Conservation (phyloP, 2,888 invertebrate species). For the Calliopum simillimum region DNA sequence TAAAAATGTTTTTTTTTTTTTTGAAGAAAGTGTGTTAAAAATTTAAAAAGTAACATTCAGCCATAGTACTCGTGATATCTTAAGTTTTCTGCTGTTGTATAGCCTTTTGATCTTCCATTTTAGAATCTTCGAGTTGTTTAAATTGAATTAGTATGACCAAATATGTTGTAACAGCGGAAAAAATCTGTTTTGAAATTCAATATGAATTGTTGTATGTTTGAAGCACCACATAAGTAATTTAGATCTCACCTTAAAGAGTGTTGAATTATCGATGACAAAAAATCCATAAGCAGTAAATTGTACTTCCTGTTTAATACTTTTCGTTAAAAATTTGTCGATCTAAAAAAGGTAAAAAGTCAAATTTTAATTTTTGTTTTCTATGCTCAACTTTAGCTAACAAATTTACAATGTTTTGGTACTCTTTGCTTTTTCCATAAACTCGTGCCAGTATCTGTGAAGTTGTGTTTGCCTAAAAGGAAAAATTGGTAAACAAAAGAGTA, state of each 20-base stretch:
- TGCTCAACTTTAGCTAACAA: constrained; percentile 12
- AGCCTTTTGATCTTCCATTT: constrained; percentile 49
- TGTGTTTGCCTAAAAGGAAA: constrained; percentile 59
- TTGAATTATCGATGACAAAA: constrained; percentile 65
- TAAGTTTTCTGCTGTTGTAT: neutral
- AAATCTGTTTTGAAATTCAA: constrained; percentile 53
- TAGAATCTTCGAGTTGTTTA: constrained; percentile 65
- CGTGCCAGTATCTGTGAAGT: constrained; percentile 63
- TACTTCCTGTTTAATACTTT: constrained; percentile 64
- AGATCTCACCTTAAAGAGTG: constrained; percentile 61
- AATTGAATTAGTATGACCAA: constrained; percentile 66
- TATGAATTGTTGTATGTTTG: neutral
- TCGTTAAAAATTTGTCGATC: constrained; percentile 66
- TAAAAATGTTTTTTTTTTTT: no score
- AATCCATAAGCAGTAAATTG: constrained; percentile 66
- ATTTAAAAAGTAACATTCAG: neutral
- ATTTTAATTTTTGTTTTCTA: constrained; percentile 4
- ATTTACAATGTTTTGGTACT: constrained; percentile 62
- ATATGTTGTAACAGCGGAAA: constrained; percentile 66
- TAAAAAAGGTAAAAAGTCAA: constrained; percentile 38
- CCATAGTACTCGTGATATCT: neutral
- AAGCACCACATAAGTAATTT: neutral
- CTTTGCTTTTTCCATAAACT: constrained; percentile 61
- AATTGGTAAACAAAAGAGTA: neutral
- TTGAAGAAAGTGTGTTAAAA: neutral